These are phyloP conservation scores for Aythya fuligula DNA, from an alignment of 2,797 vertebrate species.

Conservation along the genomic window DNA sequence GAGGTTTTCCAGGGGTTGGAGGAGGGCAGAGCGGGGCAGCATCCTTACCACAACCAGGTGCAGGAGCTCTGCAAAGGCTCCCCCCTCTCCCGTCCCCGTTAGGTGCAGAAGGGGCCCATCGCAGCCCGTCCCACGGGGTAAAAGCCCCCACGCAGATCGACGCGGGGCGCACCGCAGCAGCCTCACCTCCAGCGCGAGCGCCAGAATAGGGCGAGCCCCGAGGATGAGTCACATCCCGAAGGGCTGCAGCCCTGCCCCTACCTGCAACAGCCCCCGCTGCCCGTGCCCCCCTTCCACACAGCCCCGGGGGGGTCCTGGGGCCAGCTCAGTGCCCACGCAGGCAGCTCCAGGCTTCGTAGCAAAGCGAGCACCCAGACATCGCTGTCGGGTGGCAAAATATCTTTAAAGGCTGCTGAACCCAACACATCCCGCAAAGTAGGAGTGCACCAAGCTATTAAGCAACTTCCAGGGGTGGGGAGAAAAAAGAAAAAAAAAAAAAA, in stretches of 20 bases:
- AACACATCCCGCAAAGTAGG: background rate
- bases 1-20: rapidly evolving
- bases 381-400: rapidly evolving
- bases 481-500: no score
- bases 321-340: background rate
- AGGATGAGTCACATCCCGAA: background rate
- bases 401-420: no score
- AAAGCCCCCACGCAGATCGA: rapidly evolving
- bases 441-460: background rate
- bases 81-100: background rate
- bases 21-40: background rate
- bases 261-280: background rate
- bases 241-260: background rate
- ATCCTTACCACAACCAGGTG: rapidly evolving
- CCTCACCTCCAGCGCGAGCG: rapidly evolving
- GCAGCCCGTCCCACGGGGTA: background rate
- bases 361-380: rapidly evolving
- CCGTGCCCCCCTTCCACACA: rapidly evolving
- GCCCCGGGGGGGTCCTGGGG: background rate
- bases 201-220: background rate
- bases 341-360: background rate
- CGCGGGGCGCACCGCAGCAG: rapidly evolving
- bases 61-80: background rate
- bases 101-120: background rate
- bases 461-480: background rate